These are phyloP conservation scores for Ecdyonurus torrentis DNA, from an alignment of 2,888 invertebrate genomes.

Conservation along the genomic window DNA sequence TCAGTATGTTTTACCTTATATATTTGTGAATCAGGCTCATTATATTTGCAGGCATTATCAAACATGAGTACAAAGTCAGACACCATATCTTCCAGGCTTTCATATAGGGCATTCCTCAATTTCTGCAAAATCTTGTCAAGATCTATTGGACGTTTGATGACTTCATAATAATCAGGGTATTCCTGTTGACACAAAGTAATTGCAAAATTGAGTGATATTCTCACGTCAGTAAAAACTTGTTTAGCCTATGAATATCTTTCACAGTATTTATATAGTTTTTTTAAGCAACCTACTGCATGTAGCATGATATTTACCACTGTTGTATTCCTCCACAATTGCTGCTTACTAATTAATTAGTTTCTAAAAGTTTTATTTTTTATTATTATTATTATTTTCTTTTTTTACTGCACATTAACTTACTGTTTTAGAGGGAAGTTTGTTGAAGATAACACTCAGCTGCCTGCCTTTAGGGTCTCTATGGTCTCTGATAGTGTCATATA, in stretches of 20 bases:
- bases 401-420: slow-evolving; percentile 26
- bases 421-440: slow-evolving; percentile 81
- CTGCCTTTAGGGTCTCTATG: slow-evolving; percentile 71
- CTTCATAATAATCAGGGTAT: slow-evolving; percentile 94
- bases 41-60: slow-evolving; percentile 93
- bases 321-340: too few relatives aligned
- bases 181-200: slow-evolving; percentile 45
- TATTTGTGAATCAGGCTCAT: slow-evolving; percentile 93
- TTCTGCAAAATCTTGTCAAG: slow-evolving; percentile 86
- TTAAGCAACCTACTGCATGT: too few relatives aligned
- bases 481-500: slow-evolving; percentile 81
- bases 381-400: too few relatives aligned
- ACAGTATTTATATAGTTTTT: too few relatives aligned
- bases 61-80: slow-evolving; percentile 86
- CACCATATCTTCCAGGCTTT: slow-evolving; percentile 69
- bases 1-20: slow-evolving; percentile 49
- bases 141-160: slow-evolving; percentile 92
- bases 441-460: slow-evolving; percentile 87
- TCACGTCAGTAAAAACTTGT: too few relatives aligned
- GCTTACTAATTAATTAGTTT: too few relatives aligned
- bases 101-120: slow-evolving; percentile 56
- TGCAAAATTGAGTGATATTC: too few relatives aligned
- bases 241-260: too few relatives aligned
- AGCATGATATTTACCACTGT: too few relatives aligned
- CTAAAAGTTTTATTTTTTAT: too few relatives aligned